A percentile compares a stretch with the other conserved stretches of the same genome.
Conservation (phyloP, 1,140 invertebrate genomes). For the Euura lappo region DNA sequence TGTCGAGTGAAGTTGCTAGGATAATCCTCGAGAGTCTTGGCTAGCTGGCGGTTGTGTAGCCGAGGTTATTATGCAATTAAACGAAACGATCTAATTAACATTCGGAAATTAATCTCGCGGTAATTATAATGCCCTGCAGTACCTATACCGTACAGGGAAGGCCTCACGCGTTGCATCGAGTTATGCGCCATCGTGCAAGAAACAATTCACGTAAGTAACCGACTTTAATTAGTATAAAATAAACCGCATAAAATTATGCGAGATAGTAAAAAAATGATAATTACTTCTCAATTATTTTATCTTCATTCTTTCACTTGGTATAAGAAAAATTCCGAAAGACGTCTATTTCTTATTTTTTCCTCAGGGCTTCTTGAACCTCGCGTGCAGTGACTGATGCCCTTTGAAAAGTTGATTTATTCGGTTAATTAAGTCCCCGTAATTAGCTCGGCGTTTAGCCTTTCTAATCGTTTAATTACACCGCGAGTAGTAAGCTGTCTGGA, state of each 20-base stretch:
- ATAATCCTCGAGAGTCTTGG: neutral
- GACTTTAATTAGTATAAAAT: too few relatives aligned
- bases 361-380: too few relatives aligned
- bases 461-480: conserved; percentile 1
- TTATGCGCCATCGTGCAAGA: too few relatives aligned
- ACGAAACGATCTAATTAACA: conserved; percentile 4
- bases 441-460: conserved; percentile 5
- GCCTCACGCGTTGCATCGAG: too few relatives aligned
- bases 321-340: conserved; percentile 15
- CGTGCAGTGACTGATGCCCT: neutral
- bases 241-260: too few relatives aligned
- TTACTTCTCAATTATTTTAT: neutral
- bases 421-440: neutral
- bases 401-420: neutral
- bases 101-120: neutral
- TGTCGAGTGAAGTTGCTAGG: neutral
- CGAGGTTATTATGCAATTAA: conserved; percentile 2
- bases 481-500: conserved; percentile 1
- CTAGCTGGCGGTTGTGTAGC: neutral
- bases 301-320: conserved; percentile 18
- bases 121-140: neutral
- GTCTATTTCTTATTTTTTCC: neutral
- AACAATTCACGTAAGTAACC: too few relatives aligned
- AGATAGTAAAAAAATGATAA: too few relatives aligned
- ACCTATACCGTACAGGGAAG: too few relatives aligned